Base-by-base conservation (phyloP, 2,888 invertebrate genomes). In the Piscicola geometra region DNA sequence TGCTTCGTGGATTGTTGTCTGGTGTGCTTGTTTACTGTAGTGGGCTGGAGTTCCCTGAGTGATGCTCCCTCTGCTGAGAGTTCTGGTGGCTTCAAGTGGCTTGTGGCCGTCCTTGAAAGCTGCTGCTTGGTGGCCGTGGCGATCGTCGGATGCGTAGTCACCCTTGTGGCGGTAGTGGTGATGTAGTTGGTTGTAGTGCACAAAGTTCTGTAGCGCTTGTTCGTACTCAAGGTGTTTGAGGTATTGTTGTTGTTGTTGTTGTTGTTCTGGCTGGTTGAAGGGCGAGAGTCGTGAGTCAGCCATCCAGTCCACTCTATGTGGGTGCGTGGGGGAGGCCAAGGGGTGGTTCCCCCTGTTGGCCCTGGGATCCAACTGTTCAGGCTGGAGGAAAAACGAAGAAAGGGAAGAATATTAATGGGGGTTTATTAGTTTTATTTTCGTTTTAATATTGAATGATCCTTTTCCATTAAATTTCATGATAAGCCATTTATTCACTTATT, bases 41-140 rank as follows among this genome's bases (percentile, higher is more conserved):
- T 56, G 60, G 5, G 60, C 21, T 18, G 60, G 60, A 3, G 60
- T 56, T 5, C 60, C 60, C n/a, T 56, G 60, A 25, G 60, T 56
- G 60, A 56, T 56, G 25, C 60, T 56, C n/a, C 60, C 60, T 56
- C 60, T 5, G n/a, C 60, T 56, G 21, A 56, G 60, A 15, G 60
- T 21, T 56, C 60, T 56, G 60, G 60, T 9, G n/a, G 12, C n/a
- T 25, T 56, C 60, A 5, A 56, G n/a, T 25, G 60, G 25, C 60
- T 25, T 56, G 60, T 18, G 60, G 5, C 3, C 25, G 3, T 56
- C 60, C 25, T 56, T 56, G 60, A 56, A 56, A 15, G 41, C 41
- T 41, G 41, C 15, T 15, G 50, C 9, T 21, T 25, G n/a, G 21
- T 56, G 60, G 25, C 5, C 5, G 60, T 3, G 3, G 21, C 12